Evolutionary conservation across 1,140 invertebrate species (phyloP).

Genomic region (Brachionus rotundiformis): DNA sequence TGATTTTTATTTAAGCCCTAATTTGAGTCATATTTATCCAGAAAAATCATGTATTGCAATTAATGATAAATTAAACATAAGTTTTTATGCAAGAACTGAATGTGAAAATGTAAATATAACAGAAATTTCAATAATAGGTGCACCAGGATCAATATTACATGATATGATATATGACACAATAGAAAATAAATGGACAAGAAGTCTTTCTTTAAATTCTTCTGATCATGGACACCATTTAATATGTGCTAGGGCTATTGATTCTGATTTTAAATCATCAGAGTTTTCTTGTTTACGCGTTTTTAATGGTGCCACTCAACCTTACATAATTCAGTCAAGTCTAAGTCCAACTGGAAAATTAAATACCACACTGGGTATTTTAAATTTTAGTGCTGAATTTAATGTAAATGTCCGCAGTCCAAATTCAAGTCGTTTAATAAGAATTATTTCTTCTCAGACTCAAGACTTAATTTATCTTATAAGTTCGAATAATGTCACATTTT

Average conservation of each 20-base stretch:
- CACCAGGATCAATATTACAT: background rate
- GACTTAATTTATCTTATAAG: constrained; percentile 8
- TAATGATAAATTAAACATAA: background rate
- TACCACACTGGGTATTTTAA: background rate
- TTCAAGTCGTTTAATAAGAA: background rate
- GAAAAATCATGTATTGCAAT: background rate
- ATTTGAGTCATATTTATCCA: background rate
- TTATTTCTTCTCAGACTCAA: background rate
- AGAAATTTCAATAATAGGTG: constrained; percentile 39
- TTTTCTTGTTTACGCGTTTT: background rate
- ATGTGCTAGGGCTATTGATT: constrained; percentile 18
- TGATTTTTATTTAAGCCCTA: too few relatives aligned
- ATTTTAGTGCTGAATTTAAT: constrained; percentile 32
- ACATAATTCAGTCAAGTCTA: background rate
- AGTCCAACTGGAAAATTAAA: background rate
- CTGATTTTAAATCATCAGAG: background rate
- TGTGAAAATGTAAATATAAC: constrained; percentile 25
- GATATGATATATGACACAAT: background rate
- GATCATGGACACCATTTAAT: constrained; percentile 13
- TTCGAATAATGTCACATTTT: constrained; percentile 15
- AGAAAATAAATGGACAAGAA: constrained; percentile 6
- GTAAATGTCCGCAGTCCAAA: background rate
- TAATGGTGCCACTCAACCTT: background rate
- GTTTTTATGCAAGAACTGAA: background rate
- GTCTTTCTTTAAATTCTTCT: background rate